These are phyloP conservation scores for Galerucella nymphaeae DNA, from an alignment of 2,888 invertebrate species.

Conservation along the genomic window DNA sequence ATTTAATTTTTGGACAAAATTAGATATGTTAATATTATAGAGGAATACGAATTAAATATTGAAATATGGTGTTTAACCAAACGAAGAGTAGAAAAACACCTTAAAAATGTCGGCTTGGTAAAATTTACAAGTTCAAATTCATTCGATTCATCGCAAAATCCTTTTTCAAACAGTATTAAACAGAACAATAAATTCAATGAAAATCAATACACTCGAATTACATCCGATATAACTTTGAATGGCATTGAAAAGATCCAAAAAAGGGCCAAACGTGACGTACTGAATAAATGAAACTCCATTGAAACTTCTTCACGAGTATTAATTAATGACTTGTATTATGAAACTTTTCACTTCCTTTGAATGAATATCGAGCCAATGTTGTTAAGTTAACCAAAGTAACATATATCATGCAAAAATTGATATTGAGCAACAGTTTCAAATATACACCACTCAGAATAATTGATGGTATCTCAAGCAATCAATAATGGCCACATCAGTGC, in stretches of 20 bases:
- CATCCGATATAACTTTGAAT: slow-evolving; percentile 30
- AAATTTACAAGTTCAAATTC: slow-evolving; percentile 18
- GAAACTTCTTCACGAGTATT: slow-evolving; percentile 1
- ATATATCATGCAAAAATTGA: no score
- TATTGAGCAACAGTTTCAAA: no score
- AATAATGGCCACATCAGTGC: no score
- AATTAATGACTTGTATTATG: slow-evolving; percentile 4
- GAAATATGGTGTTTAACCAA: background rate
- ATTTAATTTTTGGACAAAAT: no score
- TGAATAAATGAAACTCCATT: slow-evolving; percentile 30
- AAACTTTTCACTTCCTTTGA: no score
- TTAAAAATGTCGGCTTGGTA: slow-evolving; percentile 20
- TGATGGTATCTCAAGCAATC: no score
- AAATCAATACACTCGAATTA: slow-evolving; percentile 34
- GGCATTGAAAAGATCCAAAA: slow-evolving; percentile 11
- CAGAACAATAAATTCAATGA: slow-evolving; percentile 26
- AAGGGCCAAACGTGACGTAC: slow-evolving; percentile 25
- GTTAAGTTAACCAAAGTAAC: no score
- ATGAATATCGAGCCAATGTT: no score
- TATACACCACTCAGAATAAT: no score
- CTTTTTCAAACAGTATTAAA: slow-evolving; percentile 32
- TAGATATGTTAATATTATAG: no score
- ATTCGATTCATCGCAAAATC: slow-evolving; percentile 25
- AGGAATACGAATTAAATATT: background rate
- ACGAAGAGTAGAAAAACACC: background rate